Conservation (phyloP, 2,113 vertebrate genomes). For the Puntigrus tetrazona region DNA sequence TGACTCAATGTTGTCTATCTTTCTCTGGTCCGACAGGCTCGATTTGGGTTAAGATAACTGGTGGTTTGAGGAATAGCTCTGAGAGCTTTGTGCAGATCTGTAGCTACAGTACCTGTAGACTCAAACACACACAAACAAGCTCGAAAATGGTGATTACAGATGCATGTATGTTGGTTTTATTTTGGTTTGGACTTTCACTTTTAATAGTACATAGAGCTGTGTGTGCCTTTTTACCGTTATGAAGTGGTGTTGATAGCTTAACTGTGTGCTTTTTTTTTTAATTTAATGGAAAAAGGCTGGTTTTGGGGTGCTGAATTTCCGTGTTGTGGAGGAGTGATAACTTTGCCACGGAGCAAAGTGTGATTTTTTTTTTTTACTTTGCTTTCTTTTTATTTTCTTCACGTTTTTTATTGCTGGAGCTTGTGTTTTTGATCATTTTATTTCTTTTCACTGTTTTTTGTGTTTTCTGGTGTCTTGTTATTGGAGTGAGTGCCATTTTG, state of each 20-base stretch:
- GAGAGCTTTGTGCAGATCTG: conserved; percentile 88
- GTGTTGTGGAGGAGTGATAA: conserved; percentile 86
- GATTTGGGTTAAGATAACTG: conserved; percentile 98
- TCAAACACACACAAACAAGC: conserved; percentile 95
- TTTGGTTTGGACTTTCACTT: conserved; percentile 79
- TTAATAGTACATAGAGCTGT: conserved; percentile 91
- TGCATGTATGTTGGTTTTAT: conserved; percentile 92
- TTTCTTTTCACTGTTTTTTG: conserved; percentile 66
- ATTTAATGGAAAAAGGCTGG: conserved; percentile 80
- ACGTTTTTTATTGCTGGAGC: conserved; percentile 79
- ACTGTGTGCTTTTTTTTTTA: conserved; percentile 93
- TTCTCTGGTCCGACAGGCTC: conserved; percentile 99
- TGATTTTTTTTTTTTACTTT: conserved; percentile 60
- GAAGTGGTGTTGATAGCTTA: conserved; percentile 99
- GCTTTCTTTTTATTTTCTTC: conserved; percentile 71
- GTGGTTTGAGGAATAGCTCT: conserved; percentile 98
- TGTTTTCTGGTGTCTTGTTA: conserved; percentile 67
- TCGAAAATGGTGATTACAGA: conserved; percentile 98
- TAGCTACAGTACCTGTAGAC: conserved; percentile 87
- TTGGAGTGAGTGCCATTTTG: conserved; percentile 88
- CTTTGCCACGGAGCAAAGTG: conserved; percentile 86
- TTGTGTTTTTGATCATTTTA: conserved; percentile 71
- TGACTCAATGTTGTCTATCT: conserved; percentile 98
- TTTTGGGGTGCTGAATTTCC: conserved; percentile 83
- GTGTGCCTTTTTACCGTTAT: conserved; percentile 92